A percentile compares a stretch with the other conserved stretches of the same genome.
Conservation (phyloP, 2,113 vertebrate species). For the Antechinus stuartii region DNA sequence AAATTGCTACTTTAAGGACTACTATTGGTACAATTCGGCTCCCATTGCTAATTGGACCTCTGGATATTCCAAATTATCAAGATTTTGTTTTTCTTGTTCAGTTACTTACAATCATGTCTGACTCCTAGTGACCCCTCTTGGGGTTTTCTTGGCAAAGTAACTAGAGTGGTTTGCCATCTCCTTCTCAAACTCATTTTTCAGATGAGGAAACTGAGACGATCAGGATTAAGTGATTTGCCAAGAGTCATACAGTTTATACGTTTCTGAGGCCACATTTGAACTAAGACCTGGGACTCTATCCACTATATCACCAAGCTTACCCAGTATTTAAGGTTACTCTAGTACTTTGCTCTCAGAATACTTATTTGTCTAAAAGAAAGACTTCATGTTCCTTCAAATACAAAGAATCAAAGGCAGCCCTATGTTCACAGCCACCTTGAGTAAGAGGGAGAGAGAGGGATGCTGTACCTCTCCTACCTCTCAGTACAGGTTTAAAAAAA, state of each 20-base stretch:
- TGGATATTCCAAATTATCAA: not conserved
- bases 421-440: not conserved
- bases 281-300: not conserved
- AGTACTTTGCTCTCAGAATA: not conserved
- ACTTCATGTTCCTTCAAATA: not conserved
- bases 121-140: not conserved
- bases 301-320: not conserved
- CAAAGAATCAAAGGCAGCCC: not conserved
- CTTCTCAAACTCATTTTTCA: not conserved
- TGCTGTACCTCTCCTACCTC: not conserved
- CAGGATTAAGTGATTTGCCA: not conserved
- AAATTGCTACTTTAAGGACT: not conserved
- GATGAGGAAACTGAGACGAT: not conserved
- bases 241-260: not conserved
- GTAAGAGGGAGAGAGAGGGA: not conserved
- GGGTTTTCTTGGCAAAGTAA: not conserved
- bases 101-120: not conserved
- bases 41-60: not conserved
- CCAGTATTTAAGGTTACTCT: not conserved
- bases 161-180: not conserved
- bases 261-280: not conserved
- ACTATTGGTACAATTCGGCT: not conserved
- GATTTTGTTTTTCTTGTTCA: not conserved
- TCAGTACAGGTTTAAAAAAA: not conserved
- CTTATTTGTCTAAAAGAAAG: not conserved